Evolutionary conservation across 2,113 vertebrate genomes (phyloP).

Genomic region (Clupea harengus): DNA sequence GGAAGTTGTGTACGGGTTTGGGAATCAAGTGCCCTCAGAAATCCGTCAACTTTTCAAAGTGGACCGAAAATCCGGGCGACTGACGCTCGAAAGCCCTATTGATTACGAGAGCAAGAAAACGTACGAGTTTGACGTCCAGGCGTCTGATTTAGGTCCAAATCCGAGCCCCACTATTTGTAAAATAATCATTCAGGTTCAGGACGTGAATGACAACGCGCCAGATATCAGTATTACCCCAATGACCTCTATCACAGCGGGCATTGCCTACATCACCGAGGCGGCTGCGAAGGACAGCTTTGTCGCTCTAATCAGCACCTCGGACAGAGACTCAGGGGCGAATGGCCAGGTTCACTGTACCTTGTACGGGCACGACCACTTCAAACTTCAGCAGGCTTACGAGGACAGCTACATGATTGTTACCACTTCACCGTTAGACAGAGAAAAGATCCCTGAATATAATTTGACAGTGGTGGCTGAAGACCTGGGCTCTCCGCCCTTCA

Average conservation of each 20-base stretch:
- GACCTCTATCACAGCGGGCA: slow-evolving; percentile 76
- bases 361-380: slow-evolving; percentile 88
- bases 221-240: slow-evolving; percentile 90
- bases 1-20: slow-evolving; percentile 87
- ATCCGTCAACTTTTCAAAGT: slow-evolving; percentile 86
- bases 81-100: slow-evolving; percentile 81
- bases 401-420: slow-evolving; percentile 95
- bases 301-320: slow-evolving; percentile 91
- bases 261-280: slow-evolving; percentile 78
- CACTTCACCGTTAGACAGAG: slow-evolving; percentile 80
- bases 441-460: slow-evolving; percentile 89
- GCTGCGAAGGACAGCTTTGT: slow-evolving; percentile 89
- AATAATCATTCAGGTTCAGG: slow-evolving; percentile 86
- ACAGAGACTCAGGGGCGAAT: slow-evolving; percentile 87
- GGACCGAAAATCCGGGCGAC: slow-evolving; percentile 82
- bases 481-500: slow-evolving; percentile 82
- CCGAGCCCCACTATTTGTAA: slow-evolving; percentile 86
- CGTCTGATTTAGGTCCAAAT: slow-evolving; percentile 84
- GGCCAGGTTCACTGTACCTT: slow-evolving; percentile 92
- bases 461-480: slow-evolving; percentile 92
- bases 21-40: slow-evolving; percentile 81
- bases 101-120: slow-evolving; percentile 90
- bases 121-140: slow-evolving; percentile 91
- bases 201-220: slow-evolving; percentile 93
- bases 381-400: slow-evolving; percentile 90